These are phyloP conservation scores for Naja naja DNA, from an alignment of 2,113 vertebrate species.

Conservation along the genomic window DNA sequence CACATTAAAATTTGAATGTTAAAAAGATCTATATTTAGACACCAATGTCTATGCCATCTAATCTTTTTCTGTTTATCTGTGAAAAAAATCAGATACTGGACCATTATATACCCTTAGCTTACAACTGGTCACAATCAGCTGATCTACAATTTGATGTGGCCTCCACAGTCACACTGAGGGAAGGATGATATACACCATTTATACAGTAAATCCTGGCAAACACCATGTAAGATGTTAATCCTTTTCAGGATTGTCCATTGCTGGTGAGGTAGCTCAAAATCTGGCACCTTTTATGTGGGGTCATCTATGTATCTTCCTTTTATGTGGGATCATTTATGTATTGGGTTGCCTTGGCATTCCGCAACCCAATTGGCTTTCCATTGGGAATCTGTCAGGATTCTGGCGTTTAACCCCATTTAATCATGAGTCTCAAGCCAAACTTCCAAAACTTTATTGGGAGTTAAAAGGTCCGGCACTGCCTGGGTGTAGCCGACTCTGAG, in stretches of 20 bases:
- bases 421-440: too few species aligned
- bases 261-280: not conserved
- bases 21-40: not conserved
- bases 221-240: not conserved
- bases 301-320: too few species aligned
- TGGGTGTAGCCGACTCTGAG: too few species aligned
- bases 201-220: not conserved
- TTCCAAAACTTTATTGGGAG: too few species aligned
- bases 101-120: not conserved
- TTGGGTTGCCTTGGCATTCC: not conserved
- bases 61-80: not conserved
- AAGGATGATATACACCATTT: not conserved
- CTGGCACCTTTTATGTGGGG: not conserved
- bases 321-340: too few species aligned
- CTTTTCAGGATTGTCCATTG: not conserved
- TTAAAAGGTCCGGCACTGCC: too few species aligned
- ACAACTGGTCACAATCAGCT: not conserved
- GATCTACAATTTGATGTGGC: not conserved
- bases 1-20: not conserved
- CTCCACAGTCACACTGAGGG: not conserved
- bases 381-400: not conserved
- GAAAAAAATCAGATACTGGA: not conserved
- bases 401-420: too few species aligned
- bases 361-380: not conserved
- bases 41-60: not conserved